phyloP scores from a whole-genome alignment of 2,888 invertebrate genomes.

The Stenchaetothrips biformis region DNA sequence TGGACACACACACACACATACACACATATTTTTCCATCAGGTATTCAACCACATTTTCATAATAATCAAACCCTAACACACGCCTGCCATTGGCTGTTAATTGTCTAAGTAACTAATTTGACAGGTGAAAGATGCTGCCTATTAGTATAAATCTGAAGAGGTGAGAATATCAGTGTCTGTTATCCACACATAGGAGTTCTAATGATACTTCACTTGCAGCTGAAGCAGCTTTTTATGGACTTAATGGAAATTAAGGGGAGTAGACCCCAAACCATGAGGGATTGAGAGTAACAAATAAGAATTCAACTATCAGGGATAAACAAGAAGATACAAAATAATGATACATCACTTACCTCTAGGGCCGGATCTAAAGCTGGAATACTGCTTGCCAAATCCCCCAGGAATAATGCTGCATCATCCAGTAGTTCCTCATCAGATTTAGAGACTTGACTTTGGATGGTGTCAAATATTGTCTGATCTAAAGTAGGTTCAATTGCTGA shows the following conservation, averaged over 20 bases:
- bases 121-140: neutral
- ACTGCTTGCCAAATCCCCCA: conserved; percentile 31
- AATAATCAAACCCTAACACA: neutral
- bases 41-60: neutral
- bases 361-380: conserved; percentile 6
- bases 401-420: conserved; percentile 31
- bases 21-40: neutral
- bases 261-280: neutral
- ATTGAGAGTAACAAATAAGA: neutral
- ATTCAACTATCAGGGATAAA: neutral
- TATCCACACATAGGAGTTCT: no score
- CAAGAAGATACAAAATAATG: neutral
- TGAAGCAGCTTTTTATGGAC: no score
- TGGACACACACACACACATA: conserved; percentile 15
- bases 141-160: no score
- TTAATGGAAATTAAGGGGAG: no score
- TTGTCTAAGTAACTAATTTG: neutral
- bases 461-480: conserved; percentile 7
- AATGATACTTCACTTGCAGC: no score
- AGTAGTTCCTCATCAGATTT: conserved; percentile 32
- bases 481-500: neutral
- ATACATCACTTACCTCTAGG: neutral
- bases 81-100: neutral
- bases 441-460: neutral
- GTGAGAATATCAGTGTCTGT: no score